Conservation (phyloP, 2,888 invertebrate species). For the Nemurella pictetii region DNA sequence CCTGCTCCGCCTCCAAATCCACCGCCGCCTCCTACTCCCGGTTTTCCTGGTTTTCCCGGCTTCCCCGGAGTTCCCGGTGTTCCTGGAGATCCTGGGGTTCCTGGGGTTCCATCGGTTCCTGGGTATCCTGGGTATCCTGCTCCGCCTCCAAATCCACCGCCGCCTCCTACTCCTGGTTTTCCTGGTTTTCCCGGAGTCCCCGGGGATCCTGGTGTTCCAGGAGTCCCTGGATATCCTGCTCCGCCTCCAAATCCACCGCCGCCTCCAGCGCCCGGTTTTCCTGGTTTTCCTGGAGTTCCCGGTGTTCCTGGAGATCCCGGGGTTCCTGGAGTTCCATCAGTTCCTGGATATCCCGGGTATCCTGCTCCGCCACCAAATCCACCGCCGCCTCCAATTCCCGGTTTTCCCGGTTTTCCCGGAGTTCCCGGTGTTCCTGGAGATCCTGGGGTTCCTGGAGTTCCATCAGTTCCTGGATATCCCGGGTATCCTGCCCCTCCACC, state of each 20-base stretch:
- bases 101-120: slow-evolving; percentile 3
- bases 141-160: slow-evolving; percentile 44
- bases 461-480: slow-evolving; percentile 37
- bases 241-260: slow-evolving; percentile 41
- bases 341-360: slow-evolving; percentile 46
- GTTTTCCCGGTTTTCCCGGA: slow-evolving; percentile 39
- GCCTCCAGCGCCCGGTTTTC: slow-evolving; percentile 35
- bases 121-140: slow-evolving; percentile 36
- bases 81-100: slow-evolving; percentile 38
- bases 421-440: slow-evolving; percentile 43
- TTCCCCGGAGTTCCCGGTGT: slow-evolving; percentile 41
- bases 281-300: slow-evolving; percentile 47
- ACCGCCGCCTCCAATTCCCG: slow-evolving; percentile 37
- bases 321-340: slow-evolving; percentile 35
- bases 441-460: slow-evolving; percentile 42
- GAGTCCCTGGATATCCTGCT: slow-evolving; percentile 48
- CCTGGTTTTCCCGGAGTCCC: slow-evolving; percentile 49
- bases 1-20: slow-evolving; percentile 14
- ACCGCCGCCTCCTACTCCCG: slow-evolving; percentile 37
- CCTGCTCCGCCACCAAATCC: slow-evolving; percentile 42
- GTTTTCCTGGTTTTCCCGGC: slow-evolving; percentile 40
- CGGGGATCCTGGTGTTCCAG: slow-evolving; percentile 46
- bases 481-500: slow-evolving; percentile 43
- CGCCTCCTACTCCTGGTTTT: slow-evolving; percentile 50
- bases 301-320: slow-evolving; percentile 48